These are phyloP conservation scores for Barbus barbus DNA, from an alignment of 2,113 vertebrate genomes.

Conservation along the genomic window DNA sequence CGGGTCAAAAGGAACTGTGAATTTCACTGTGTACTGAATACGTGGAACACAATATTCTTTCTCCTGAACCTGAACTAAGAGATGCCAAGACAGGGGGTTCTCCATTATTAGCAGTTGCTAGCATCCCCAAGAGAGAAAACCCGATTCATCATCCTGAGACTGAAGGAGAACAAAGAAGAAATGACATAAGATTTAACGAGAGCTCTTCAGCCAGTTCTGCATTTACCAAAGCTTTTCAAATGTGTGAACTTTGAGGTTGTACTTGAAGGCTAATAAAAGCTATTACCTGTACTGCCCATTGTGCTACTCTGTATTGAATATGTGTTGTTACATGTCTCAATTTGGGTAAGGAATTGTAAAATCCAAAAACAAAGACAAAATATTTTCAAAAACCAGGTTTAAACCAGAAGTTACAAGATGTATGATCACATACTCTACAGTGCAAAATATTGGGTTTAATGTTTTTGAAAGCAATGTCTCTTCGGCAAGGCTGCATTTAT, in stretches of 20 bases:
- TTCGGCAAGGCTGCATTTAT: no score
- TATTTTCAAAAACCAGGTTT: not conserved
- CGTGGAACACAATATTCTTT: not conserved
- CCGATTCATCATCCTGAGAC: slow-evolving; percentile 42
- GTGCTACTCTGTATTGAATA: not conserved
- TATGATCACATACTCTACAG: not conserved
- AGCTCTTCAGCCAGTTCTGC: not conserved
- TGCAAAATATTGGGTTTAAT: no score
- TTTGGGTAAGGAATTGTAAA: not conserved
- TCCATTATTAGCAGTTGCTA: slow-evolving; percentile 35
- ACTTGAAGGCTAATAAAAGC: not conserved
- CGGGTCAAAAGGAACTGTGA: not conserved
- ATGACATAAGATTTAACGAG: slow-evolving; percentile 59
- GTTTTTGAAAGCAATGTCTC: no score
- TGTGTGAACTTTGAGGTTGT: not conserved
- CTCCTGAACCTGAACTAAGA: slow-evolving; percentile 24
- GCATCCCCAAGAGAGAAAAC: slow-evolving; percentile 37
- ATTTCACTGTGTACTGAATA: not conserved
- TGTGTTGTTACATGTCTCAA: not conserved
- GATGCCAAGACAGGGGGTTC: slow-evolving; percentile 14
- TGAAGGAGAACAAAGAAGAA: slow-evolving; percentile 28
- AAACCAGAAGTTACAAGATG: not conserved
- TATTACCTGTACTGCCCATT: not conserved
- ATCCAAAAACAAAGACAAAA: not conserved
- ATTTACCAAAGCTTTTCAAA: slow-evolving; percentile 33